These are phyloP conservation scores for Chloroceryle inda DNA, from an alignment of 2,797 vertebrate genomes.

Conservation along the genomic window DNA sequence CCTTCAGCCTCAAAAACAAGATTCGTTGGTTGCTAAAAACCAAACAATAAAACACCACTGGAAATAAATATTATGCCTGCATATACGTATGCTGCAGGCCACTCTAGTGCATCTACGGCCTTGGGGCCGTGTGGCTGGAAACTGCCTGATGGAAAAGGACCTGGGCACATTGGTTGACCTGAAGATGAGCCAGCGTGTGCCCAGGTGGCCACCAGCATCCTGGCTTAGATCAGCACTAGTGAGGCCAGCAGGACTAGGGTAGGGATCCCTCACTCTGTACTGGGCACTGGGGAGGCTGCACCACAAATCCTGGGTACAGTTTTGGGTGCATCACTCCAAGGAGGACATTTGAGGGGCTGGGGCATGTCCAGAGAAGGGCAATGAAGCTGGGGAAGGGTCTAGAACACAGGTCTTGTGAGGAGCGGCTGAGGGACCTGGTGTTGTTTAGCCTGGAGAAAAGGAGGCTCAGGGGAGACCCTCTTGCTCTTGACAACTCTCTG, in stretches of 20 bases:
- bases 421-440: neutral
- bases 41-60: neutral
- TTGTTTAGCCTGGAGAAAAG: neutral
- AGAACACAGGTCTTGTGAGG: neutral
- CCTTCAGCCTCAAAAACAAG: neutral
- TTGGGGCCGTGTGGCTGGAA: neutral
- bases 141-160: neutral
- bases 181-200: neutral
- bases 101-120: neutral
- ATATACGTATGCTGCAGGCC: neutral
- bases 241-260: neutral
- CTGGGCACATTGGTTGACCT: neutral
- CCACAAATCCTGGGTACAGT: neutral
- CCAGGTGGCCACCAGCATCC: neutral
- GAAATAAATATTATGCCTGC: neutral
- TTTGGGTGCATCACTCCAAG: neutral
- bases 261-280: neutral
- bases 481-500: neutral
- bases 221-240: neutral
- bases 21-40: neutral
- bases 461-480: neutral
- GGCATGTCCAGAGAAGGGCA: neutral
- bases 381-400: neutral
- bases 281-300: neutral
- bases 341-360: neutral